Percentiles rank a stretch among this genome's conserved stretches.
Evolutionary conservation across 2,797 vertebrate genomes (phyloP).

Genomic region (Phrynocephalus guinanensis): DNA sequence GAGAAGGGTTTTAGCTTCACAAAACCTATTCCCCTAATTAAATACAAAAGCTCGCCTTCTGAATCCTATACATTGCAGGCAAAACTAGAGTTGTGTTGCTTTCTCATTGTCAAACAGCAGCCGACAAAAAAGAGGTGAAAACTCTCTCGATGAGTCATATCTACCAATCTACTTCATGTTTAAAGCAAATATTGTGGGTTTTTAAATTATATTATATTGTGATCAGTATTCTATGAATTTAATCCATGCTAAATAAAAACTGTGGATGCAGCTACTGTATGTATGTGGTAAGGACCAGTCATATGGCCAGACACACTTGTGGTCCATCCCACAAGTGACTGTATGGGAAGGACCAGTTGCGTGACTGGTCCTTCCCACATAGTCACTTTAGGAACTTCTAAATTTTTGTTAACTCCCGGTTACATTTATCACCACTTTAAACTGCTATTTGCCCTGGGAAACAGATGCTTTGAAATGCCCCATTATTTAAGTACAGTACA

Average conservation of each 20-base stretch:
- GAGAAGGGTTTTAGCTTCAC: not conserved
- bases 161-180: not conserved
- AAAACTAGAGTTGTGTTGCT: conserved; percentile 19
- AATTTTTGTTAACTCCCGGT: not conserved
- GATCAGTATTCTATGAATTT: too few relatives aligned
- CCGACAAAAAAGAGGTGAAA: too few relatives aligned
- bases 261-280: too few relatives aligned
- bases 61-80: conserved; percentile 8
- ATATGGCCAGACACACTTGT: too few relatives aligned
- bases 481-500: not conserved
- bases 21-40: not conserved
- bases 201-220: not conserved
- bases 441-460: not conserved
- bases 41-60: not conserved
- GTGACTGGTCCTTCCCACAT: too few relatives aligned
- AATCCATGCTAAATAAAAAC: too few relatives aligned
- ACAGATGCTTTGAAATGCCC: not conserved
- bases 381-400: too few relatives aligned
- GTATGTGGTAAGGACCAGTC: too few relatives aligned
- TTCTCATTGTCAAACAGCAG: not conserved
- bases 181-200: not conserved
- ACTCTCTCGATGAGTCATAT: not conserved
- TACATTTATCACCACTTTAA: not conserved
- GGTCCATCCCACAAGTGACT: too few relatives aligned
- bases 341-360: too few relatives aligned